These are phyloP conservation scores for Sebastes miniatus DNA, from an alignment of 2,797 vertebrate genomes.

Conservation along the genomic window DNA sequence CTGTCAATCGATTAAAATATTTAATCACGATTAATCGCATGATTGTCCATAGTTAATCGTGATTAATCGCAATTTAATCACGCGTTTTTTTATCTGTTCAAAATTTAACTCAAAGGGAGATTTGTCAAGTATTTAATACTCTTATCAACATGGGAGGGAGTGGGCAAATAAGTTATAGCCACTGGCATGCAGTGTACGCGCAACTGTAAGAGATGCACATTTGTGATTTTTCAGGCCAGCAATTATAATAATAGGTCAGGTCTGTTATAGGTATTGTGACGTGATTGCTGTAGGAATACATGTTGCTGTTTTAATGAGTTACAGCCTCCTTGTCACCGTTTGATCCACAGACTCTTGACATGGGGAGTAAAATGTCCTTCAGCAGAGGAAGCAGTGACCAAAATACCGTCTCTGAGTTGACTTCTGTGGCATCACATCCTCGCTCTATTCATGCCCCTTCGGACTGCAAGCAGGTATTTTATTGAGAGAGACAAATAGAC, in stretches of 20 bases:
- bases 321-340: conserved; percentile 46
- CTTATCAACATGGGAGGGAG: too few relatives aligned
- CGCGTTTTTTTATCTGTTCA: too few relatives aligned
- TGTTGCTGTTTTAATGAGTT: conserved; percentile 1
- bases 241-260: background rate
- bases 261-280: background rate
- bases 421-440: conserved; percentile 54
- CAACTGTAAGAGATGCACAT: background rate
- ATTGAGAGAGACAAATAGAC: conserved; percentile 1
- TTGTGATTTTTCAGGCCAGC: background rate
- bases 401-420: conserved; percentile 66
- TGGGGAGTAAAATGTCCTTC: conserved; percentile 77
- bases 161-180: background rate
- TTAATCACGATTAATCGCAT: too few relatives aligned
- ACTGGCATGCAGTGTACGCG: background rate
- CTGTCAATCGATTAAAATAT: background rate
- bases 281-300: background rate
- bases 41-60: too few relatives aligned
- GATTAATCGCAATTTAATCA: too few relatives aligned
- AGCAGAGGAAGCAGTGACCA: conserved; percentile 67
- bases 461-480: conserved; percentile 69
- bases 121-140: too few relatives aligned
- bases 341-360: conserved; percentile 67
- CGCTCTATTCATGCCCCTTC: conserved; percentile 38
- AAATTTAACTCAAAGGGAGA: too few relatives aligned